Conservation (phyloP, 2,113 vertebrate species). For the Coryphaenoides rupestris region DNA sequence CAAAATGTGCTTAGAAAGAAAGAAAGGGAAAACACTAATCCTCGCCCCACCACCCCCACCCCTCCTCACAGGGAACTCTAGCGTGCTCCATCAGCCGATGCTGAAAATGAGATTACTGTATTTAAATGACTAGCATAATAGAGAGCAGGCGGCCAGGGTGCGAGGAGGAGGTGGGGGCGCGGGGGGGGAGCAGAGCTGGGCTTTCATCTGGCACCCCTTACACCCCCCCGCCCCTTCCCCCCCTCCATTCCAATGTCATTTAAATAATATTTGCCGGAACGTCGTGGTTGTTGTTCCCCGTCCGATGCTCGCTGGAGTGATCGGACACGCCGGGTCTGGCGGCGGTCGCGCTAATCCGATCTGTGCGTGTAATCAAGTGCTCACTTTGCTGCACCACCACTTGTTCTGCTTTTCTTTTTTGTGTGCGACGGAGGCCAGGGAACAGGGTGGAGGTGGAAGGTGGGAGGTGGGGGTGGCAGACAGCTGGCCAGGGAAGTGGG, state of each 20-base stretch:
- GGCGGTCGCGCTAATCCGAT: conserved; percentile 70
- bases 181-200: not conserved
- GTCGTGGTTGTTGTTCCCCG: conserved; percentile 28
- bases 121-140: conserved; percentile 99
- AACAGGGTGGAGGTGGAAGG: no score
- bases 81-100: conserved; percentile 79
- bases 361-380: conserved; percentile 68
- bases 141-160: conserved; percentile 74
- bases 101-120: conserved; percentile 99
- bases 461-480: conserved; percentile 19
- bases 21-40: conserved; percentile 10
- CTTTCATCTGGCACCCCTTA: not conserved
- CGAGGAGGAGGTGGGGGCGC: not conserved
- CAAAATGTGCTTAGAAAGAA: conserved; percentile 1
- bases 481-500: conserved; percentile 61
- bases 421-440: no score
- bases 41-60: conserved; percentile 12
- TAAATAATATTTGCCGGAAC: conserved; percentile 43
- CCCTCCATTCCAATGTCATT: conserved; percentile 59
- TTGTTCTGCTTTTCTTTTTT: no score
- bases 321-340: conserved; percentile 70
- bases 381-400: conserved; percentile 18
- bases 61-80: conserved; percentile 37
- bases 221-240: conserved; percentile 15
- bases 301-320: conserved; percentile 58